phyloP scores from a whole-genome alignment of 1,140 invertebrate species.

The Anagrus nilaparvatae region DNA sequence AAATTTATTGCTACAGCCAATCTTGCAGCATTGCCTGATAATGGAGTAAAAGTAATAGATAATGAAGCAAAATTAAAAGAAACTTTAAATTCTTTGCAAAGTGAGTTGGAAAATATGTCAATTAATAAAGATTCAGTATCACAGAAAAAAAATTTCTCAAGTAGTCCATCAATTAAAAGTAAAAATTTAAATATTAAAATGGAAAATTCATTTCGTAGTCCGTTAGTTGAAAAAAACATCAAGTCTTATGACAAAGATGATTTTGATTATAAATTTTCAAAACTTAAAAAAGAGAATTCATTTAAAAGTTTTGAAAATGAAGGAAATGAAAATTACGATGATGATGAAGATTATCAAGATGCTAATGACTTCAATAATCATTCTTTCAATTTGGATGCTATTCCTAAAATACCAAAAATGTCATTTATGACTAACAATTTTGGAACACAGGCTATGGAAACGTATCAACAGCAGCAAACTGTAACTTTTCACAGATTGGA shows the following conservation, averaged over 20 bases:
- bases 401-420: slow-evolving; percentile 9
- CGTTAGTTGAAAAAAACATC: not conserved
- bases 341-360: slow-evolving; percentile 11
- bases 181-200: slow-evolving; percentile 18
- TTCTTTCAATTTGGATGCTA: slow-evolving; percentile 1
- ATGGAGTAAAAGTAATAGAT: slow-evolving; percentile 38
- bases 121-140: slow-evolving; percentile 18
- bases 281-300: slow-evolving; percentile 20
- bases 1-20: slow-evolving; percentile 40
- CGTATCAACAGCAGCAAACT: slow-evolving; percentile 49
- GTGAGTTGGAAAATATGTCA: slow-evolving; percentile 40
- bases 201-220: slow-evolving; percentile 10
- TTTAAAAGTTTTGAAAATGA: not conserved
- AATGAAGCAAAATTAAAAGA: slow-evolving; percentile 31
- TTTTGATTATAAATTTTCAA: too few species aligned
- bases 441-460: slow-evolving; percentile 45
- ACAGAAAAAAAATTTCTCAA: slow-evolving; percentile 5
- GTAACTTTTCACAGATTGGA: slow-evolving; percentile 62
- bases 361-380: not conserved
- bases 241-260: slow-evolving; percentile 12
- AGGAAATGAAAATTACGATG: slow-evolving; percentile 4
- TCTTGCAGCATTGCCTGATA: slow-evolving; percentile 43
- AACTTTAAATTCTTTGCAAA: slow-evolving; percentile 34
- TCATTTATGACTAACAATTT: slow-evolving; percentile 16
- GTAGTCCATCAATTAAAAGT: slow-evolving; percentile 1